Conservation (phyloP, 1,140 invertebrate genomes). For the Piezodorus guildinii region DNA sequence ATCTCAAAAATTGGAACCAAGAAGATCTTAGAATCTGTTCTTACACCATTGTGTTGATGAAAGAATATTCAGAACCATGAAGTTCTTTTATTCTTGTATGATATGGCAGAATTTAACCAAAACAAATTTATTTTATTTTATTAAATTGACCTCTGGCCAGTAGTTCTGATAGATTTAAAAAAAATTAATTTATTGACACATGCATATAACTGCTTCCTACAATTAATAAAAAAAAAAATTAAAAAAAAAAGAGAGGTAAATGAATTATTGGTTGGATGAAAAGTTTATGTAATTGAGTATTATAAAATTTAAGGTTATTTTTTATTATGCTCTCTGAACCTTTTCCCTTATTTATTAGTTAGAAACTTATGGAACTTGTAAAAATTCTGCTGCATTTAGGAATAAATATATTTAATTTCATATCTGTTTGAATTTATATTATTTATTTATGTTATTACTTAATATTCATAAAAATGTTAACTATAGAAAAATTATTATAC, state of each 20-base stretch:
- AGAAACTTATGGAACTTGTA: too few species aligned
- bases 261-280: neutral
- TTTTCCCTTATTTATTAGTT: too few species aligned
- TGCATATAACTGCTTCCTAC: neutral
- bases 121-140: neutral
- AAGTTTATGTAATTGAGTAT: neutral
- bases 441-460: too few species aligned
- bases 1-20: constrained; percentile 56
- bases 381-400: too few species aligned
- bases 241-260: neutral
- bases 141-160: neutral
- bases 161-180: neutral
- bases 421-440: too few species aligned
- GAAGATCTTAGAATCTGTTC: constrained; percentile 34
- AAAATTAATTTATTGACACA: neutral
- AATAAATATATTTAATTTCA: too few species aligned
- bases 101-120: neutral
- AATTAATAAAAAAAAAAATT: neutral
- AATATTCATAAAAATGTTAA: too few species aligned
- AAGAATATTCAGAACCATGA: neutral
- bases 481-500: too few species aligned
- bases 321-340: too few species aligned
- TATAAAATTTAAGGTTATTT: too few species aligned
- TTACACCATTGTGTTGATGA: neutral
- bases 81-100: neutral